Percentiles rank a stretch among this genome's conserved stretches.
Conservation (phyloP, 2,113 vertebrate species). For the Coregonus clupeaformis region DNA sequence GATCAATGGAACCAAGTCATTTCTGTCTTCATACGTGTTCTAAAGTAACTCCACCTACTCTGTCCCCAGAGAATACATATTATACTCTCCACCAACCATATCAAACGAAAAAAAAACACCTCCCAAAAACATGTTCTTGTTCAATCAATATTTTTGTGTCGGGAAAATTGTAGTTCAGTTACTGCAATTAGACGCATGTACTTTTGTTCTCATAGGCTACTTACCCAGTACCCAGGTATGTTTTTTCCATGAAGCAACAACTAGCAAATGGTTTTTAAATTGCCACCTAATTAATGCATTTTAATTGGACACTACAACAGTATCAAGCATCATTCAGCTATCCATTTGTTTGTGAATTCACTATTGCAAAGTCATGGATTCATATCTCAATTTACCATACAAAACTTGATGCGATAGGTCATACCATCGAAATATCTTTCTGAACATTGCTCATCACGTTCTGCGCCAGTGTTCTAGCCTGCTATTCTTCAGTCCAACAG, state of each 20-base stretch:
- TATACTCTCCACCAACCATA: neutral
- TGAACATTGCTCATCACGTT: neutral
- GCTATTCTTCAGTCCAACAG: neutral
- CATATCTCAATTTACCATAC: neutral
- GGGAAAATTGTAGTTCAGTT: neutral
- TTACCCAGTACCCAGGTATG: neutral
- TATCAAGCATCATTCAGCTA: neutral
- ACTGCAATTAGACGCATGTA: too few relatives aligned
- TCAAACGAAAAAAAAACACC: neutral
- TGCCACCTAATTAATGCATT: neutral
- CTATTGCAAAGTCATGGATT: neutral
- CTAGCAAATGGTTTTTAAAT: neutral
- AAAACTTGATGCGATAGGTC: neutral
- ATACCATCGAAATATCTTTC: neutral
- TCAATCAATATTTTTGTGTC: neutral
- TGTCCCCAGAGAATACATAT: too few relatives aligned
- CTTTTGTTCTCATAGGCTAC: neutral
- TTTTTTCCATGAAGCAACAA: neutral
- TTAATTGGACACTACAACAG: neutral
- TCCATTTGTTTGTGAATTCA: neutral
- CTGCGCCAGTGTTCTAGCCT: neutral
- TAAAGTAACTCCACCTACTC: constrained; percentile 29
- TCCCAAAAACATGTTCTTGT: neutral
- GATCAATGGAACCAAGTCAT: constrained; percentile 2
- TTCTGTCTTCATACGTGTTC: constrained; percentile 26